Evolutionary conservation across 2,113 vertebrate species (phyloP).

Genomic region (Lipotes vexillifer): DNA sequence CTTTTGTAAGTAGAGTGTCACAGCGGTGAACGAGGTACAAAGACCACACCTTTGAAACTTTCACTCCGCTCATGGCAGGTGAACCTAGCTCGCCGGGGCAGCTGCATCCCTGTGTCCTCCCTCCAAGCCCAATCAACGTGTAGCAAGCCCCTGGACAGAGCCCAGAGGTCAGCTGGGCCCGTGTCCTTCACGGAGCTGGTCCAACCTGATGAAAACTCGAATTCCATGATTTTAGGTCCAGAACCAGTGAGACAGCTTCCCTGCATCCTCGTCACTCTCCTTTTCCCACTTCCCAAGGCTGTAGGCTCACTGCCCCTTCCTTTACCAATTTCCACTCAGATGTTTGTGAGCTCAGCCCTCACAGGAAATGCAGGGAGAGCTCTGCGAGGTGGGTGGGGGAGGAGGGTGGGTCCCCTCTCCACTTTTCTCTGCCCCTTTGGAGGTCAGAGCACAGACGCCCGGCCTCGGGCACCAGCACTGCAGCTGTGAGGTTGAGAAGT

Average conservation of each 20-base stretch:
- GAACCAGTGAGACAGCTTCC: neutral
- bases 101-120: fast-evolving
- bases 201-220: neutral
- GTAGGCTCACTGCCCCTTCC: fast-evolving
- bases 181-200: neutral
- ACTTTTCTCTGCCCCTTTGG: neutral
- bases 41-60: neutral
- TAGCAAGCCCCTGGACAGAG: neutral
- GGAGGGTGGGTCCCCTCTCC: neutral
- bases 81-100: fast-evolving
- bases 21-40: fast-evolving
- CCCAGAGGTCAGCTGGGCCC: neutral
- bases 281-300: fast-evolving
- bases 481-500: neutral
- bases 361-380: fast-evolving
- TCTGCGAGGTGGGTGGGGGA: fast-evolving
- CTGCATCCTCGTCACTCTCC: fast-evolving
- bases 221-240: neutral
- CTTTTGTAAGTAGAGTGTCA: neutral
- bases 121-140: fast-evolving
- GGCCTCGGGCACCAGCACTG: fast-evolving
- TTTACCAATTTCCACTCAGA: fast-evolving
- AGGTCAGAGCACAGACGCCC: fast-evolving
- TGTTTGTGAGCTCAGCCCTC: fast-evolving
- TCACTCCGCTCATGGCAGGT: fast-evolving